Evolutionary conservation across 2,888 invertebrate genomes (phyloP).

Genomic region (Amblyjoppa proteus): DNA sequence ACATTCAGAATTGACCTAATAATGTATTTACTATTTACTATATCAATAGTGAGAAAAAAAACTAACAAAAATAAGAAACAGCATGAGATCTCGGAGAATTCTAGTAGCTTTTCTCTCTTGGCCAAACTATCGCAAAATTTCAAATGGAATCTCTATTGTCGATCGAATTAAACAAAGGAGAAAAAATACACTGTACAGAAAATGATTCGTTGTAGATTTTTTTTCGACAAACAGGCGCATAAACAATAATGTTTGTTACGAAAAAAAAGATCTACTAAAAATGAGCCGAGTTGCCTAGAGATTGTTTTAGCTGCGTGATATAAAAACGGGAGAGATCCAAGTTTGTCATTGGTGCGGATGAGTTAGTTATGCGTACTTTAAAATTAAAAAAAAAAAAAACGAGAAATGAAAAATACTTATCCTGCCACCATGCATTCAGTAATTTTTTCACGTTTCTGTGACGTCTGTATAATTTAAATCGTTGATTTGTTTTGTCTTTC

Average conservation of each 20-base stretch:
- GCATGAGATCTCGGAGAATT: conserved; percentile 23
- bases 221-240: conserved; percentile 23
- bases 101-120: conserved; percentile 23
- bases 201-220: conserved; percentile 16
- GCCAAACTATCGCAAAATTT: conserved; percentile 3
- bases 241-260: conserved; percentile 50
- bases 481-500: conserved; percentile 14
- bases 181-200: conserved; percentile 24
- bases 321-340: conserved; percentile 29
- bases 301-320: conserved; percentile 55
- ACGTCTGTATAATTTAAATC: conserved; percentile 24
- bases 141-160: not conserved
- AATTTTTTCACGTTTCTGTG: conserved; percentile 2
- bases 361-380: conserved; percentile 10
- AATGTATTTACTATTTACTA: conserved; percentile 52
- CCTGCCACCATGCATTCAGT: conserved; percentile 40
- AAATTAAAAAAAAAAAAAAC: conserved; percentile 2
- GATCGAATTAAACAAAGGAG: not conserved
- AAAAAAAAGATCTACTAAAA: conserved; percentile 17
- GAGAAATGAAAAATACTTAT: conserved; percentile 25
- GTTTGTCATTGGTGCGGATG: conserved; percentile 32
- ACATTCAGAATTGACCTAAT: conserved; percentile 59
- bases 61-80: not conserved
- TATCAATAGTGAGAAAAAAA: conserved; percentile 13
- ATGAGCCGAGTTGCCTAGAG: conserved; percentile 60